Conservation (phyloP, 2,888 invertebrate genomes). For the Gryllus longicercus region DNA sequence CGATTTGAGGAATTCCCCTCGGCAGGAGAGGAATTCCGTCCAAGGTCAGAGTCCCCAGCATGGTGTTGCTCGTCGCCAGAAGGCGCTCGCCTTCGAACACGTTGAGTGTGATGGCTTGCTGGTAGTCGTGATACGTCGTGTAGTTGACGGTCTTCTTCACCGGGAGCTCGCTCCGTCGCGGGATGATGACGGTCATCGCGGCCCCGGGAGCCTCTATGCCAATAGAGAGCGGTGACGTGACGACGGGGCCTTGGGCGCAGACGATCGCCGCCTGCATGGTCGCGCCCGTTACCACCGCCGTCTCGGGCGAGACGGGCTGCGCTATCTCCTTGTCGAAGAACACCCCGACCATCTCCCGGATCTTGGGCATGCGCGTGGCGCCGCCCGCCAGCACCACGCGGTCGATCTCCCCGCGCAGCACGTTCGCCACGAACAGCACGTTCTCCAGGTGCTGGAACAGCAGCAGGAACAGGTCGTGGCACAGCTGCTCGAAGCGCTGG, state of each 20-base stretch:
- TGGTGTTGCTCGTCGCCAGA: not conserved
- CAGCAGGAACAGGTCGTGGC: constrained; percentile 65
- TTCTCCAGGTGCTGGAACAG: constrained; percentile 76
- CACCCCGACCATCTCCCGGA: constrained; percentile 62
- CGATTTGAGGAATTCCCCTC: not conserved
- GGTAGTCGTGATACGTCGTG: not conserved
- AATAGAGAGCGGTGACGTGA: not conserved
- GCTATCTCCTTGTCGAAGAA: not conserved
- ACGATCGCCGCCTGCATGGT: not conserved
- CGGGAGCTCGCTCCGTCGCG: not conserved
- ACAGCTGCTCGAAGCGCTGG: constrained; percentile 69
- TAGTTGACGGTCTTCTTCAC: not conserved
- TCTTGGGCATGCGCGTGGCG: constrained; percentile 75
- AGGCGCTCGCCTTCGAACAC: not conserved
- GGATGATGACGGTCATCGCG: not conserved
- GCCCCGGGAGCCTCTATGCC: not conserved
- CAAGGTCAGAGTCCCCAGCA: not conserved
- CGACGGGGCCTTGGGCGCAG: not conserved
- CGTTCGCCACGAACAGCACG: constrained; percentile 71
- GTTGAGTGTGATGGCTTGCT: not conserved
- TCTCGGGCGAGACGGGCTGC: not conserved
- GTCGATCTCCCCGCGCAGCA: constrained; percentile 71
- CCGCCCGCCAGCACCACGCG: constrained; percentile 81
- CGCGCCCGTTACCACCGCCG: not conserved
- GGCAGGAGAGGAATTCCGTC: not conserved